Evolutionary conservation across 2,113 vertebrate species (phyloP).

Genomic region (Pluvianellus socialis): DNA sequence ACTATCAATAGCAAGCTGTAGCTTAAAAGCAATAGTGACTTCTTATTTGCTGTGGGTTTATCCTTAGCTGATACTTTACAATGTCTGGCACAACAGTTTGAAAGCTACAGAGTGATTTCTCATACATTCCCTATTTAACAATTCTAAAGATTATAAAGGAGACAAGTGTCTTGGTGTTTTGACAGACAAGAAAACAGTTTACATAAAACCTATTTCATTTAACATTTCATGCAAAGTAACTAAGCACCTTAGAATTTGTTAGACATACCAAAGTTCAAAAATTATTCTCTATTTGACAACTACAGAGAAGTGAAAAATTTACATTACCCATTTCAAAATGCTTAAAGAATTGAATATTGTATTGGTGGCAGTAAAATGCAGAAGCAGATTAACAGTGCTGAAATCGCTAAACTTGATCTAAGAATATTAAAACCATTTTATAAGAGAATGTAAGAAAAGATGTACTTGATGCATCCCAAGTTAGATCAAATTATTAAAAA

Average conservation of each 20-base stretch:
- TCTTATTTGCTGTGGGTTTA: neutral
- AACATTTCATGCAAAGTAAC: neutral
- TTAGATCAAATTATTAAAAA: neutral
- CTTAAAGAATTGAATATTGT: neutral
- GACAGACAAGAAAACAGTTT: neutral
- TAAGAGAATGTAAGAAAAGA: neutral
- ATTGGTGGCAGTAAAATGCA: neutral
- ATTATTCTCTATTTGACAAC: neutral
- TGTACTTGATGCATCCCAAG: neutral
- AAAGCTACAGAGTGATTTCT: neutral
- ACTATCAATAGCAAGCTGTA: neutral
- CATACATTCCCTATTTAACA: neutral
- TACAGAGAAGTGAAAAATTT: neutral
- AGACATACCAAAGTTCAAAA: neutral
- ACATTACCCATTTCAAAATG: neutral
- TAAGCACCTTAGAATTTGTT: neutral
- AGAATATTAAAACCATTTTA: neutral
- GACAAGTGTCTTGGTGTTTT: neutral
- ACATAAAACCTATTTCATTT: neutral
- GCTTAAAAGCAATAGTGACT: neutral
- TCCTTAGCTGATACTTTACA: neutral
- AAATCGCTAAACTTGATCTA: neutral
- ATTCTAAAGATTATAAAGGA: neutral
- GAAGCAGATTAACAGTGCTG: neutral
- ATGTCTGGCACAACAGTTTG: neutral